Evolutionary conservation across 2,888 invertebrate species (phyloP).

Genomic region (Gortyna flavago): DNA sequence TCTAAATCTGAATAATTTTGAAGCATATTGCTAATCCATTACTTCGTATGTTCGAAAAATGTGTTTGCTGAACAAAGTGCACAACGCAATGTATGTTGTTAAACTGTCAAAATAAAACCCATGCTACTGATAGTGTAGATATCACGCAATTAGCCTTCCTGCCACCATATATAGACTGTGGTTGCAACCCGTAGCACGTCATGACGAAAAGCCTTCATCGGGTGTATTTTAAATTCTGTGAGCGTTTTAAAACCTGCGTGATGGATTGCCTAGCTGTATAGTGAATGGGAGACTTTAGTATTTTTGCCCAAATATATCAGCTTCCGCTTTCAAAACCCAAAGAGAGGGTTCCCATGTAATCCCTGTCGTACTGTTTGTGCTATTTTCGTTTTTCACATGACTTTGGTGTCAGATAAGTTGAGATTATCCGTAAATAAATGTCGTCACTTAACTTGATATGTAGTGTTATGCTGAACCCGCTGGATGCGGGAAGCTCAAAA

Average conservation of each 20-base stretch:
- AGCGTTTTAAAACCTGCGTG: not conserved
- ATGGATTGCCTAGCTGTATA: not conserved
- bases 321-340: conserved; percentile 13
- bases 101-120: too few relatives aligned
- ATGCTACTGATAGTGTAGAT: too few relatives aligned
- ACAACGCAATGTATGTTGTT: too few relatives aligned
- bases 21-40: too few relatives aligned
- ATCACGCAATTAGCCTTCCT: too few relatives aligned
- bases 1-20: too few relatives aligned
- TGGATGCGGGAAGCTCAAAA: too few relatives aligned
- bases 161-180: not conserved
- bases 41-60: too few relatives aligned
- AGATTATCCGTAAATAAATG: conserved; percentile 33
- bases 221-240: not conserved
- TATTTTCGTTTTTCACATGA: not conserved
- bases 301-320: conserved; percentile 31
- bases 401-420: not conserved
- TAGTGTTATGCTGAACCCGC: too few relatives aligned
- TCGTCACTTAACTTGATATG: conserved; percentile 11
- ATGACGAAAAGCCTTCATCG: not conserved
- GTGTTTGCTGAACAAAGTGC: too few relatives aligned
- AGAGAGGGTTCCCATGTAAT: conserved; percentile 22
- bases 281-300: not conserved
- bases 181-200: not conserved
- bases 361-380: not conserved